These are phyloP conservation scores for Mesorhabditis sp. DNA, from an alignment of 2,888 invertebrate genomes.

Conservation along the genomic window DNA sequence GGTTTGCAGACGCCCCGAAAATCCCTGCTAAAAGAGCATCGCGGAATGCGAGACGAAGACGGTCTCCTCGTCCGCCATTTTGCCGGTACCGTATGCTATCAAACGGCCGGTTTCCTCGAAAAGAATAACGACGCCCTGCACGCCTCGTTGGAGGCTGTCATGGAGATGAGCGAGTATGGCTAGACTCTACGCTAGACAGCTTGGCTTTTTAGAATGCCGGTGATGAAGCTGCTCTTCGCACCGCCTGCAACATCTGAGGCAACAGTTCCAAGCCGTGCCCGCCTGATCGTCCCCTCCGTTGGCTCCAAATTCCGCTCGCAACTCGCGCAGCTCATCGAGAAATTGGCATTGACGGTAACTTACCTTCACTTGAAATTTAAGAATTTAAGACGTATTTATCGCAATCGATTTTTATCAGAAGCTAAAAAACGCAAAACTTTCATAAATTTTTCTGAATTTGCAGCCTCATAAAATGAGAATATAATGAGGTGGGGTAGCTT, in stretches of 20 bases:
- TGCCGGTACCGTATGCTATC: constrained; percentile 87
- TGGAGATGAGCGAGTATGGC: constrained; percentile 65
- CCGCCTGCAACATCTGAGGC: constrained; percentile 2
- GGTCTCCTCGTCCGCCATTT: constrained; percentile 92
- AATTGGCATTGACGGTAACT: constrained; percentile 74
- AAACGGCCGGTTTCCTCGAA: constrained; percentile 94
- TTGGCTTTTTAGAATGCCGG: too few species aligned
- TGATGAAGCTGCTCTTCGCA: too few species aligned
- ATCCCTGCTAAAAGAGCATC: constrained; percentile 78
- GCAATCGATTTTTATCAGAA: too few species aligned
- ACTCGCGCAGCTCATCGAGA: constrained; percentile 84
- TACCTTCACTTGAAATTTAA: too few species aligned
- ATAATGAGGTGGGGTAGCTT: too few species aligned
- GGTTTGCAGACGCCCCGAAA: constrained; percentile 72
- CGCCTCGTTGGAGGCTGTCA: constrained; percentile 84
- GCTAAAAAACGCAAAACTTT: too few species aligned
- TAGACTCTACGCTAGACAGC: not conserved
- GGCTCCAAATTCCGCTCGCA: constrained; percentile 92
- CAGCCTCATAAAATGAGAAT: too few species aligned
- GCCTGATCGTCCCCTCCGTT: constrained; percentile 78
- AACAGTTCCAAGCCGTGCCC: constrained; percentile 32
- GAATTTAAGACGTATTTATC: too few species aligned
- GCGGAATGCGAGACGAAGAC: constrained; percentile 88
- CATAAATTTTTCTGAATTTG: too few species aligned
- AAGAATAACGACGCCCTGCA: constrained; percentile 98